phyloP scores from a whole-genome alignment of 1,140 invertebrate genomes.

The Helicorthomorpha holstii region DNA sequence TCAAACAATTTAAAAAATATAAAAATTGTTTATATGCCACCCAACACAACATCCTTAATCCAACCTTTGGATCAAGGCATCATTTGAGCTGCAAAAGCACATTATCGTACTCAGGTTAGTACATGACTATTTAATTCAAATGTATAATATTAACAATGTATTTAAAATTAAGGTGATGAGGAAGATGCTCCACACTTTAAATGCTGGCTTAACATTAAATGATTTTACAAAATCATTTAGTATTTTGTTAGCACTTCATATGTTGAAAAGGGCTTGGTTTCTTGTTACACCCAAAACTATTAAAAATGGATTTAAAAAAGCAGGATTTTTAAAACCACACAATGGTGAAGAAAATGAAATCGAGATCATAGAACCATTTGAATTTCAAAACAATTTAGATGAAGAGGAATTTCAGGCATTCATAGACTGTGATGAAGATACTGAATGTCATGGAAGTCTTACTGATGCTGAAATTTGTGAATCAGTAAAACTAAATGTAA shows the following conservation, averaged over 20 bases:
- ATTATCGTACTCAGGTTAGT: not conserved
- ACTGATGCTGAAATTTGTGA: not conserved
- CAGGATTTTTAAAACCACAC: not conserved
- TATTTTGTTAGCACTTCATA: not conserved
- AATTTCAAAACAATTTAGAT: too few relatives aligned
- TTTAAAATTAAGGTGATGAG: not conserved
- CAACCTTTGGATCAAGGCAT: not conserved
- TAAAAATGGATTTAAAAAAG: not conserved
- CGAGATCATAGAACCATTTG: too few relatives aligned
- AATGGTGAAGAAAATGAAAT: too few relatives aligned
- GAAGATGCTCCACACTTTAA: too few relatives aligned
- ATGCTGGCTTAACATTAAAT: too few relatives aligned
- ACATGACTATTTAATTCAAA: not conserved
- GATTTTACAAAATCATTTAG: not conserved
- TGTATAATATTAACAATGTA: not conserved
- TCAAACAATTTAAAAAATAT: not conserved
- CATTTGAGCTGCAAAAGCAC: not conserved
- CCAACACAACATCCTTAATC: not conserved
- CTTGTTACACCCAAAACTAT: not conserved
- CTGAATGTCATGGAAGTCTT: not conserved
- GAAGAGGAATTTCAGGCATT: not conserved
- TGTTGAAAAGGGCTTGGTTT: not conserved
- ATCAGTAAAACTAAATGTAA: not conserved
- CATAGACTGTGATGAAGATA: not conserved
- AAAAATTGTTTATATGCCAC: not conserved